Evolutionary conservation across 1,140 invertebrate genomes (phyloP).

Genomic region (Pseudomyrmex sp.): DNA sequence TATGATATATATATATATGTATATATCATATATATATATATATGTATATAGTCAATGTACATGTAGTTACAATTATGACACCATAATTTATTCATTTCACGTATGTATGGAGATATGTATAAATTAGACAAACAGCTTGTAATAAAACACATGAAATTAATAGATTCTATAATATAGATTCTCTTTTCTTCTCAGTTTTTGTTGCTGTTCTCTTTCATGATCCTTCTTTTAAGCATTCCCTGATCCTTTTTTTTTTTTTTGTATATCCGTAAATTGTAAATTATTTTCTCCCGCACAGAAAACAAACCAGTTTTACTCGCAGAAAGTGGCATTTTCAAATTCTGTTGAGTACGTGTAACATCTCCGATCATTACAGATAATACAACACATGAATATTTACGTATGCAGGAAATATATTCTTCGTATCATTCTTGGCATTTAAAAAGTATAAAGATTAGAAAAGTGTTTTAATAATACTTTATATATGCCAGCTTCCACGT

Average conservation of each 20-base stretch:
- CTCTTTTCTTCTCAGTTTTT: no score
- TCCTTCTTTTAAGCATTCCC: no score
- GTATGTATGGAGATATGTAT: no score
- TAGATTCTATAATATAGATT: no score
- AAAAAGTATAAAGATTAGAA: conserved; percentile 71
- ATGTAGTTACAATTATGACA: background rate
- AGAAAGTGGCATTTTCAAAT: conserved; percentile 10
- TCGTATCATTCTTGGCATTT: conserved; percentile 57
- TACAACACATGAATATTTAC: conserved; percentile 13
- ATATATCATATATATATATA: background rate
- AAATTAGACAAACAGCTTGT: no score
- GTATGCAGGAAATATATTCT: conserved; percentile 25
- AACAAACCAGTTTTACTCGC: background rate
- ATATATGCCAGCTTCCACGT: conserved; percentile 48
- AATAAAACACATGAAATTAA: no score
- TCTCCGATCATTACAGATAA: conserved; percentile 30
- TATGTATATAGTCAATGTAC: background rate
- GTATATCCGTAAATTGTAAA: no score
- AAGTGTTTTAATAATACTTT: conserved; percentile 53
- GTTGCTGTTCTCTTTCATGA: no score
- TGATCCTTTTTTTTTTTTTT: no score
- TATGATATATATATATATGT: background rate
- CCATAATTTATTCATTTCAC: no score
- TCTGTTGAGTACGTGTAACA: conserved; percentile 6
- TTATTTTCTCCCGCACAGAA: no score